Evolutionary conservation across 2,113 vertebrate species (phyloP), one percentile per base, ranked within the genome.

Genomic region (Turdus rufiventris): DNA sequence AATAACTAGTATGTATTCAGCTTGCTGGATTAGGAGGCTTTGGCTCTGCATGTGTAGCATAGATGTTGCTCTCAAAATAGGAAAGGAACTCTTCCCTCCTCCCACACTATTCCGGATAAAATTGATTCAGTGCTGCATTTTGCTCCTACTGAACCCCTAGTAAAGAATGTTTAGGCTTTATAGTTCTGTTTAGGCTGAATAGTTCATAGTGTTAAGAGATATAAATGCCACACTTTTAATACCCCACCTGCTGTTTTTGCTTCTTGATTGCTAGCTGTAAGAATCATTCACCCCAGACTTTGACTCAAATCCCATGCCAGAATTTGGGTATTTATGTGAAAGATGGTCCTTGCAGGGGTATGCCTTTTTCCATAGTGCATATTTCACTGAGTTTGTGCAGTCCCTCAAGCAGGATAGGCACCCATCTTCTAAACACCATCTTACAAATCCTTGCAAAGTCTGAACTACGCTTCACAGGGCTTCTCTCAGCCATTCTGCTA

Each of bases 1-100:
- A 95, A 96, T 95, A 95, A 91, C 74, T 88, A 89, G 78, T 89
- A 93, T 93, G 95, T 91, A 76, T 93, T 95, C 91, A 95, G 93
- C 54, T 66, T 83, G 67, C 78, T 93, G 87, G 81, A 95, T 93
- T 91, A 94, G 74, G n/a, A 58, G 38, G 71, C 89, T 93, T 95
- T 95, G 87, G 89, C 87, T 91, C 74, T 85, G 94, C 89, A 71
- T 88, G 67, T 79, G 88, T 94, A 95, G 87, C 50, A 54, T 94
- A 91, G 77, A 95, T 85, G 74, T 58, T 94, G 87, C 81, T 96
- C 87, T 95, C 80, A 85, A 92, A 96, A 86, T 77, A 95, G 83
- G 94, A 93, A 63, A 93, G 88, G 60, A 86, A 38, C 68, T 93
- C n/a, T 83, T 83, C 19, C 47, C 73, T 63, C 34, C 57, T 72